Conservation (phyloP, 2,888 invertebrate genomes). For the Cephonodes hylas region DNA sequence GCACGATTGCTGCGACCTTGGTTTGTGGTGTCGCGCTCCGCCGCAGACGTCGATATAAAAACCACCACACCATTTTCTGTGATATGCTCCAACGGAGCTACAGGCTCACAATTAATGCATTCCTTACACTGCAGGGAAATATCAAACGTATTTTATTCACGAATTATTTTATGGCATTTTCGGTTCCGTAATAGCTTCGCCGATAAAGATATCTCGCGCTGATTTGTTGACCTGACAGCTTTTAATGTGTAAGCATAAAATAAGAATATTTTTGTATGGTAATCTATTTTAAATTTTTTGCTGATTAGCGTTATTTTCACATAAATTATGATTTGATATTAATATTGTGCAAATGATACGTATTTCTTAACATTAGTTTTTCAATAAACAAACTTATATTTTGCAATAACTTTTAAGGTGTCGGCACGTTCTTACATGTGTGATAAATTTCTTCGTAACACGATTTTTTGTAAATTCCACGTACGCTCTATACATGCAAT, state of each 20-base stretch:
- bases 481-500: constrained; percentile 15
- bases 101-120: constrained; percentile 17
- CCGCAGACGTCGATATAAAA: constrained; percentile 54
- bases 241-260: not conserved
- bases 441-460: not conserved
- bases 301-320: not conserved
- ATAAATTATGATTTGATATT: not conserved
- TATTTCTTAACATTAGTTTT: not conserved
- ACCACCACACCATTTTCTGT: constrained; percentile 52
- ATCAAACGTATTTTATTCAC: not conserved
- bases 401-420: not conserved
- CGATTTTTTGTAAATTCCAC: not conserved
- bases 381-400: not conserved
- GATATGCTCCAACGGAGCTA: constrained; percentile 50
- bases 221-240: constrained; percentile 2
- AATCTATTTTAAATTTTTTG: not conserved
- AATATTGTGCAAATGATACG: not conserved
- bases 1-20: constrained; percentile 59
- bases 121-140: not conserved
- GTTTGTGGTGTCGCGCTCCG: constrained; percentile 59
- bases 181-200: not conserved
- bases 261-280: not conserved
- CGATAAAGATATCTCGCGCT: constrained; percentile 8
- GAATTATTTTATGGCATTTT: not conserved
- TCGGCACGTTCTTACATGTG: not conserved